A percentile compares a stretch with the other conserved stretches of the same genome.
Evolutionary conservation across 2,888 invertebrate genomes (phyloP).

Genomic region (Drosophila planitibia): DNA sequence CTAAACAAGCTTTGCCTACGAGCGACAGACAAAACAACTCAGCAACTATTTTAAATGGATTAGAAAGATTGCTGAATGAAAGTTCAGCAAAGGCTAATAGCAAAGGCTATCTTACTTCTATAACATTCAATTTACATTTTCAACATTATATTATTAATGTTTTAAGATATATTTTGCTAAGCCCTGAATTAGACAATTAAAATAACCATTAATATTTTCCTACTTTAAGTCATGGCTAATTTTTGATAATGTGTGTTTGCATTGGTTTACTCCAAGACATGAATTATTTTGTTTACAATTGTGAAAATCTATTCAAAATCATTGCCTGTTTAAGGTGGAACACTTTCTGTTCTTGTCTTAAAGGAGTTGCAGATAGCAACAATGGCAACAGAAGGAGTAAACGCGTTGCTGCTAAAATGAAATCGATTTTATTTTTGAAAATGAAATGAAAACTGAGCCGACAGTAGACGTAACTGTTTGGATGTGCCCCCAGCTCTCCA

Average conservation of each 20-base stretch:
- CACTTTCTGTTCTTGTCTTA: constrained; percentile 23
- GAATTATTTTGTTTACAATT: constrained; percentile 13
- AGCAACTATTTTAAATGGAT: neutral
- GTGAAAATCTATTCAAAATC: constrained; percentile 23
- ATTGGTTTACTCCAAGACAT: neutral
- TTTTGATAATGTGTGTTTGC: neutral
- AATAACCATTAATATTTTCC: neutral
- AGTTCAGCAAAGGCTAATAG: neutral
- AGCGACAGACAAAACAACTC: neutral
- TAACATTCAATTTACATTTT: neutral
- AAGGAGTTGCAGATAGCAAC: constrained; percentile 1
- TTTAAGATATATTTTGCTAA: neutral
- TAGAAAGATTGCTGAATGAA: neutral
- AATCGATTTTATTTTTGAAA: constrained; percentile 39
- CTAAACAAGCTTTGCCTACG: neutral
- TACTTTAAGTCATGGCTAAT: neutral
- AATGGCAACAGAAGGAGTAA: constrained; percentile 1
- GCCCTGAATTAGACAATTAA: neutral
- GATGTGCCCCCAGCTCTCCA: constrained; percentile 13
- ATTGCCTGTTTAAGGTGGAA: constrained; percentile 17
- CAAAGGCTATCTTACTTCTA: neutral
- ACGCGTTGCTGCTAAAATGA: constrained; percentile 9
- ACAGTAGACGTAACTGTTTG: constrained; percentile 50
- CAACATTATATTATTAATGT: neutral
- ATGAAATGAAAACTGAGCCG: constrained; percentile 47